Evolutionary conservation across 2,113 vertebrate species (phyloP), one percentile per base, ranked within the genome.

Genomic region (Peromyscus californicus): DNA sequence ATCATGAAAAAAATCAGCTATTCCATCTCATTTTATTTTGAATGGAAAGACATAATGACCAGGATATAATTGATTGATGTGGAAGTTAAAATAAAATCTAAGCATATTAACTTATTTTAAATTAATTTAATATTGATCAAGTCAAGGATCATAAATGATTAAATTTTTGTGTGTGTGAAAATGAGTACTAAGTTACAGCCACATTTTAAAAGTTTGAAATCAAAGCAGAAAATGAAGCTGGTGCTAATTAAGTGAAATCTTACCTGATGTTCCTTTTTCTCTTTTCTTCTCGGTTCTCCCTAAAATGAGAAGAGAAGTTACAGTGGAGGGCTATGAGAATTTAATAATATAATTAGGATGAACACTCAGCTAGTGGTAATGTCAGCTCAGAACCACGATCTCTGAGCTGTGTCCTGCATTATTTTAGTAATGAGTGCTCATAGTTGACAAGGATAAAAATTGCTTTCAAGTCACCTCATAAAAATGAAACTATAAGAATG

Each of bases 301-400:
- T 98, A 91, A 75, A 98, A 98, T 39, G 70, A 98, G 69, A 97
- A 92, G 65, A 39, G 91, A 82, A 97, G 92, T 83, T 93, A 26
- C 21, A 78, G 19, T 19, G 1, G 7, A 33, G 7, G 63, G 6
- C 10, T 36, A 36, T 67, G 24, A 83, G 24, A 93, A 83, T 45
- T 42, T 54, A 31, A 31, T 84, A 39, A 29, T 45, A 45, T 22
- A 39, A 70, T 6, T 36, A 65, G 78, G 33, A 95, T 5, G 36
- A 93, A 89, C 87, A 24, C 2, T 11, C 7, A 57, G 11, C n/a
- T 70, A 33, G 78, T 1, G 1, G 48, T 31, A 59, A 29, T 36
- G 75, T 94, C 54, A 54, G 94, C 69, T 51, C 16, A 74, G 10
- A 89, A 12, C 12, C 72, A 11, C 72, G 8, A 42, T 72, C 36